These are phyloP conservation scores for Phalera bucephala DNA, from an alignment of 2,888 invertebrate species.

Conservation along the genomic window DNA sequence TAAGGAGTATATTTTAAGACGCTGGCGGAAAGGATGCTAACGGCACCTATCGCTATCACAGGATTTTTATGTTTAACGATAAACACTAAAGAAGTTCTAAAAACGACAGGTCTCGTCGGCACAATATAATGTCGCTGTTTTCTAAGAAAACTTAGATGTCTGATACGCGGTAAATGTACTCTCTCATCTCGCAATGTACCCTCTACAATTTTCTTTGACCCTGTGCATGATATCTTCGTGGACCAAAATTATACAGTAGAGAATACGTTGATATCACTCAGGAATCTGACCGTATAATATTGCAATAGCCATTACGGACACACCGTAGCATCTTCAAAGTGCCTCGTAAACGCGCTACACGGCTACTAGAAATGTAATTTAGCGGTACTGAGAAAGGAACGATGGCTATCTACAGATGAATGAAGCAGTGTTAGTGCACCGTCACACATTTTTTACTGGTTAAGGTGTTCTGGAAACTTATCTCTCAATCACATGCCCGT, in stretches of 20 bases:
- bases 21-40: slow-evolving; percentile 21
- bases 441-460: slow-evolving; percentile 68
- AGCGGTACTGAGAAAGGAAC: slow-evolving; percentile 78
- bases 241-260: slow-evolving; percentile 72
- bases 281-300: slow-evolving; percentile 77
- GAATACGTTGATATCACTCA: slow-evolving; percentile 72
- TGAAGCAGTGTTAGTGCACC: slow-evolving; percentile 63
- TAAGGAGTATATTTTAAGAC: slow-evolving; percentile 3
- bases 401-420: slow-evolving; percentile 74
- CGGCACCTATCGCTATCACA: slow-evolving; percentile 38
- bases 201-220: slow-evolving; percentile 74
- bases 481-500: slow-evolving; percentile 58
- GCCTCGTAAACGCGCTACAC: slow-evolving; percentile 77
- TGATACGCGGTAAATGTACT: slow-evolving; percentile 63
- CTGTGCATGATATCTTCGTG: slow-evolving; percentile 59
- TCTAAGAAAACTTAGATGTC: slow-evolving; percentile 66
- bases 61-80: slow-evolving; percentile 38
- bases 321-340: slow-evolving; percentile 77
- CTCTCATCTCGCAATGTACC: slow-evolving; percentile 52
- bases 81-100: slow-evolving; percentile 41
- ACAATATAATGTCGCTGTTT: slow-evolving; percentile 44
- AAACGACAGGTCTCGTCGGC: slow-evolving; percentile 38
- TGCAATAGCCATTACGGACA: slow-evolving; percentile 77
- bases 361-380: slow-evolving; percentile 81
- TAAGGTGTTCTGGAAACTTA: slow-evolving; percentile 74